Percentiles rank a stretch among this genome's conserved stretches.
Evolutionary conservation across 1,140 invertebrate species (phyloP).

Genomic region (Drosophila chauvacae): DNA sequence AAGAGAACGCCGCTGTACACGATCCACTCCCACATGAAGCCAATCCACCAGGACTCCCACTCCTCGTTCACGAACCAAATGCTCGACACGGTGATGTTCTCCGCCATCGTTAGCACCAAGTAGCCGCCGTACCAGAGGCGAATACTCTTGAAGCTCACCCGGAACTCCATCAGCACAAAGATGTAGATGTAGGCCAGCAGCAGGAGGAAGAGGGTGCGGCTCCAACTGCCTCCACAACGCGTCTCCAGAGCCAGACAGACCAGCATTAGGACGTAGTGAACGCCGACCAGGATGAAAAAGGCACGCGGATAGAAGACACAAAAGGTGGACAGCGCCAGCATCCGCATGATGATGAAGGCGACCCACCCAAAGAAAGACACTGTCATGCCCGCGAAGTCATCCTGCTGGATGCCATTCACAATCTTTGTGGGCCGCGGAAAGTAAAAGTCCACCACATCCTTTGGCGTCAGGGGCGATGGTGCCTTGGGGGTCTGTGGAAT

Average conservation of each 20-base stretch:
- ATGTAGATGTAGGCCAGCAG: conserved; percentile 90
- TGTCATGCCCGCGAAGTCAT: conserved; percentile 88
- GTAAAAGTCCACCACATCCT: conserved; percentile 83
- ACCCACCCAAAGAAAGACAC: conserved; percentile 90
- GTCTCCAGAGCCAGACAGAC: conserved; percentile 87
- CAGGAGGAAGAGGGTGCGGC: conserved; percentile 86
- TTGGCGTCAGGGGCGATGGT: conserved; percentile 57
- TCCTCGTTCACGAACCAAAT: conserved; percentile 88
- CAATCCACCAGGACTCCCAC: conserved; percentile 87
- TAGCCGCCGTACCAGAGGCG: conserved; percentile 88
- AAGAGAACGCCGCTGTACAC: conserved; percentile 85
- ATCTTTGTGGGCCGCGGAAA: conserved; percentile 76
- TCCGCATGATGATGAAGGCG: conserved; percentile 88
- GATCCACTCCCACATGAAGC: conserved; percentile 86
- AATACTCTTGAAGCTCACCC: conserved; percentile 89
- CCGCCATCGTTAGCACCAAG: conserved; percentile 87
- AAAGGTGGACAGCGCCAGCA: conserved; percentile 89
- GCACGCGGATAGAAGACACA: conserved; percentile 88
- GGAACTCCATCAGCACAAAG: conserved; percentile 90
- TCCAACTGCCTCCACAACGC: conserved; percentile 86
- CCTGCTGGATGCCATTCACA: conserved; percentile 88
- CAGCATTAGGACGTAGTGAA: conserved; percentile 87
- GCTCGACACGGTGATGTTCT: conserved; percentile 88
- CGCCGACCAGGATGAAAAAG: conserved; percentile 86
- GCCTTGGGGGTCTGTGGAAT: conserved; percentile 30